These are phyloP conservation scores for Coleophora deauratella DNA, from an alignment of 2,888 invertebrate genomes.

Conservation along the genomic window DNA sequence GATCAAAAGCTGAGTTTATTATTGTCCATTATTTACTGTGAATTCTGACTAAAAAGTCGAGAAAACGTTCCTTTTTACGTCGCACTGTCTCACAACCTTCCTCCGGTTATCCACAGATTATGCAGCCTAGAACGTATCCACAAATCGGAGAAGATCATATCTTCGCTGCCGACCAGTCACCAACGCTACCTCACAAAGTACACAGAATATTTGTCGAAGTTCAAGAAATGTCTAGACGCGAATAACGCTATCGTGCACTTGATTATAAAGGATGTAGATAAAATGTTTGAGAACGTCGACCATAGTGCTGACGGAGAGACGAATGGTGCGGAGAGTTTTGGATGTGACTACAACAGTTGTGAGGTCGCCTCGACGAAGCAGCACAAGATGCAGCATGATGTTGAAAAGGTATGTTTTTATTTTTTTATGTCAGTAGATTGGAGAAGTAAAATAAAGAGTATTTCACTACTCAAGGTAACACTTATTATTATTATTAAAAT, in stretches of 20 bases:
- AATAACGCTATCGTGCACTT: constrained; percentile 78
- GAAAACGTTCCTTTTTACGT: no score
- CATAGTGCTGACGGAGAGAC: constrained; percentile 34
- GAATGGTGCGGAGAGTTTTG: constrained; percentile 51
- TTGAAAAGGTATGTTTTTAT: constrained; percentile 49
- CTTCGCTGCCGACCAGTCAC: constrained; percentile 82
- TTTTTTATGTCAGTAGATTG: no score
- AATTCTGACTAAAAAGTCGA: no score
- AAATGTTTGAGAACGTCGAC: constrained; percentile 87
- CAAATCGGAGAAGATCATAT: constrained; percentile 83
- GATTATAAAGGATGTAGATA: constrained; percentile 85
- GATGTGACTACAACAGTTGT: constrained; percentile 56
- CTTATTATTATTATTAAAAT: no score
- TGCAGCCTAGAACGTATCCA: constrained; percentile 84
- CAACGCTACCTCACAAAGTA: constrained; percentile 84
- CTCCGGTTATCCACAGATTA: constrained; percentile 75
- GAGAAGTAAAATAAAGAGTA: no score
- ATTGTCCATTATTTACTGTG: no score
- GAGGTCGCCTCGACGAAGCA: constrained; percentile 53
- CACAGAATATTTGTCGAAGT: constrained; percentile 80
- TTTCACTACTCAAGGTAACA: no score
- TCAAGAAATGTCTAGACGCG: constrained; percentile 86
- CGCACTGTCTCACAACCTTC: no score
- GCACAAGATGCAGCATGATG: constrained; percentile 65
- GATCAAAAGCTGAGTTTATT: no score